Evolutionary conservation across 2,797 vertebrate genomes (phyloP).

Genomic region (Crypturellus tataupa): DNA sequence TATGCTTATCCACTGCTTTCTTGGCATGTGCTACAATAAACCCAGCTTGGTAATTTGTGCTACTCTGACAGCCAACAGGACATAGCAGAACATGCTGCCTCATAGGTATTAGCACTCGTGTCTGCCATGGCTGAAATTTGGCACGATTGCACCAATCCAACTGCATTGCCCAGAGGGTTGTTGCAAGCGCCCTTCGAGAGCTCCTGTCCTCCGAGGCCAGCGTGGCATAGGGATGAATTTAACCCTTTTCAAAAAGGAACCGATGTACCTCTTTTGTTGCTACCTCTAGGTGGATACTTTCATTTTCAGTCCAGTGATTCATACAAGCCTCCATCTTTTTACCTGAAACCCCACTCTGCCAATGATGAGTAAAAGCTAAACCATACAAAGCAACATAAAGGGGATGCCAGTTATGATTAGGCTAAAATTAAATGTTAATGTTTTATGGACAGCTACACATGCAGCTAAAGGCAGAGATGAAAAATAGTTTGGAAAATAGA

Average conservation of each 20-base stretch:
- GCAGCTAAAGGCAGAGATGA: conserved; percentile 3
- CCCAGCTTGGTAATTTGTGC: neutral
- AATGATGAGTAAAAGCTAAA: conserved; percentile 46
- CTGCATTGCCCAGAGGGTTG: neutral
- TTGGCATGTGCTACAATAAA: neutral
- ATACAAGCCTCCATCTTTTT: neutral
- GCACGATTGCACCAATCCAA: neutral
- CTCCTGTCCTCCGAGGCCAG: neutral
- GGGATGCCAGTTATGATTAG: neutral
- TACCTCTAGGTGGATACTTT: neutral
- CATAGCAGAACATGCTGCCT: neutral
- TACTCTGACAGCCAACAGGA: neutral
- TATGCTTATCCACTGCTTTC: neutral
- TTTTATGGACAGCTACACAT: neutral
- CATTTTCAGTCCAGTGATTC: neutral
- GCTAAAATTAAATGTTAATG: conserved; percentile 56
- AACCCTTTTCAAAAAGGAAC: neutral
- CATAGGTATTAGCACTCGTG: neutral
- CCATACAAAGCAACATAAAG: conserved; percentile 36
- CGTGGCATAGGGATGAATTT: neutral
- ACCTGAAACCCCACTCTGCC: neutral
- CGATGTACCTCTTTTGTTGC: neutral
- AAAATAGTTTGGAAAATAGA: conserved; percentile 19
- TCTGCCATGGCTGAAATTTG: neutral
- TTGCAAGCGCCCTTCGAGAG: neutral